Base-by-base conservation (phyloP, 1,140 invertebrate species). In the Drosophila arizonae region DNA sequence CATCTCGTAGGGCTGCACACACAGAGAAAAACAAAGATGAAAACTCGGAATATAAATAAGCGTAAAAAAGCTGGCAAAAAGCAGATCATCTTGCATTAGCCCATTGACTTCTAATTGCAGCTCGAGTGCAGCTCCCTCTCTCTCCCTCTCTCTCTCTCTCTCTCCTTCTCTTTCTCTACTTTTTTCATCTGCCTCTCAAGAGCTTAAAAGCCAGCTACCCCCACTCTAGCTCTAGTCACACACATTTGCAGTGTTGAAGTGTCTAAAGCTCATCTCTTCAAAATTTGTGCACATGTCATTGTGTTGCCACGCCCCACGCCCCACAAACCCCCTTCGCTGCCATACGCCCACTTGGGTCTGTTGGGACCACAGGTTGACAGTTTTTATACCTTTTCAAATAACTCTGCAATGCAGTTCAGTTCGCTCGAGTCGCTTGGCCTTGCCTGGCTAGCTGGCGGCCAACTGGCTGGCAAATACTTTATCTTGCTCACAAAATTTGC, bases 1-100 rank as follows among this genome's bases (percentile, higher is more conserved):
- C 95, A 97, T 96, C 78, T 96, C 93, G 90, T 96, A 96, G 58
- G 96, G 95, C 97, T 98, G 92, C 41, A 94, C 28, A 4, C 76
- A 46, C 11, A 62, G 48, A 52, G 67, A 2, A 17, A 28, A 28
- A 28, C 13, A 33, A 66, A 60, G 9, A 33, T 21, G 21, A 30
- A 43, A 15, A 24, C 15, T 15, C 4, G 15, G 4, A 9, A 17
- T 6, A 45, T 9, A 46, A 17, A 6, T 9, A 17, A 8, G n/a
- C 11, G 43, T 11, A 39, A 39, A 39, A 39, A 41, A 30, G 36
- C 52, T 28, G 21, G 13, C 10, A 45, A 66, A 56, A 33, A 36
- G 51, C 15, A 77, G 69, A 55, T 69, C 62, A 75, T 67, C 63
- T 60, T 63, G 58, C 50, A 58, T 73, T 84, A 74, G 62, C 64